Conservation (phyloP, 2,113 vertebrate species). For the Dicrurus megarhynchus region DNA sequence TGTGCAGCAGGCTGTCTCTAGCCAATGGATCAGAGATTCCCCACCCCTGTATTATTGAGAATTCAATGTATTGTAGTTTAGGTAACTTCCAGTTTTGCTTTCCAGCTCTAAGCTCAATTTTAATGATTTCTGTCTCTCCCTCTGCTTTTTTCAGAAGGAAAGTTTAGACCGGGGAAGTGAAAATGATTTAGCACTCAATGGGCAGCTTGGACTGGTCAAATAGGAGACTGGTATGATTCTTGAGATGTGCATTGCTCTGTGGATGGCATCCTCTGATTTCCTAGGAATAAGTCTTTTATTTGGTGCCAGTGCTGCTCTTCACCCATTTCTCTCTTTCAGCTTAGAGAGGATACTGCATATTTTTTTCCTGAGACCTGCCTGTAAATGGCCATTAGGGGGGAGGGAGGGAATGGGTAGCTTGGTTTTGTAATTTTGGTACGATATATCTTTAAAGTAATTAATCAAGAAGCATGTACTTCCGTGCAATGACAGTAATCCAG, state of each 20-base stretch:
- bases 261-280: constrained; percentile 13
- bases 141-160: constrained; percentile 34
- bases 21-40: constrained; percentile 45
- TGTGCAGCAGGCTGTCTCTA: constrained; percentile 9
- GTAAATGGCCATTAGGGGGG: constrained; percentile 62
- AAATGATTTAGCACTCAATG: not conserved
- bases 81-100: constrained; percentile 25
- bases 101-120: constrained; percentile 12
- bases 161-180: not conserved
- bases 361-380: constrained; percentile 68
- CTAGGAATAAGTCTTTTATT: constrained; percentile 6
- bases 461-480: constrained; percentile 9
- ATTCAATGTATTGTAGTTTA: not conserved
- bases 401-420: constrained; percentile 44
- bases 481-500: constrained; percentile 1
- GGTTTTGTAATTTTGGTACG: constrained; percentile 53
- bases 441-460: constrained; percentile 25
- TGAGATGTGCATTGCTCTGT: not conserved
- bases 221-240: not conserved
- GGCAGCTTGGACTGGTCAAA: constrained; percentile 15
- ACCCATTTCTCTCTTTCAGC: constrained; percentile 29
- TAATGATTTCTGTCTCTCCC: constrained; percentile 8
- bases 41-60: constrained; percentile 20
- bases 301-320: constrained; percentile 9
- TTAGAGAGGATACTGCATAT: constrained; percentile 70